Base-by-base conservation (phyloP, 2,113 vertebrate genomes). In the Psilopogon haemacephalus region DNA sequence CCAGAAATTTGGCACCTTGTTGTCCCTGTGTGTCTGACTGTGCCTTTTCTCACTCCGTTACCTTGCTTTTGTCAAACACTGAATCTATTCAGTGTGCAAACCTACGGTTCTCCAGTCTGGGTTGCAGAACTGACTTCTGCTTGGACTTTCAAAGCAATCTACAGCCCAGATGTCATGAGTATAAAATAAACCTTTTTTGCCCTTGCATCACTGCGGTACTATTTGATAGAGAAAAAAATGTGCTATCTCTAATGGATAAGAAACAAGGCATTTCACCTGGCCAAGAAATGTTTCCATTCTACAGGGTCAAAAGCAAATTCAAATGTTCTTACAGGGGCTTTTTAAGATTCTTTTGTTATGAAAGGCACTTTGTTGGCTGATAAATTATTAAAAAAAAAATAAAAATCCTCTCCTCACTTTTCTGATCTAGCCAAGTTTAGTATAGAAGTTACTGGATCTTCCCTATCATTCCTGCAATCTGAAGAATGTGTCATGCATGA, bases 11-110 rank as follows among this genome's bases (percentile, higher is more conserved):
- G 42, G 11, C 33, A 17, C 8, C 6, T 11, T 58, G 2, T 46
- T 38, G n/a, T 48, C 26, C 9, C 30, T 24, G 3, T 46, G 15
- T 68, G 37, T 15, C 60, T 37, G 20, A 4, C 1, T 1, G 11
- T 68, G 60, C 11, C 54, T 64, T 68, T 63, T 63, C 67, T 64
- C 54, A 4, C 18, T 42, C 21, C 4, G 0, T 64, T 27, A 55
- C 12, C 30, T 64, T 19, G 10, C 18, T 26, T 50, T 60, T 27
- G 18, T 48, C 40, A 48, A 28, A 44, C 42, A 2, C 0, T 26
- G 56, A 52, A 30, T 63, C 0, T 0, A 69, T 64, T 37, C 26
- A 13, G 38, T 1, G 13, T 33, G 12, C 28, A 40, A 26, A 46
- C 63, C 33, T 40, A 4, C 24, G 16, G 20, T 8, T 33, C 2